Evolutionary conservation across 2,888 invertebrate species (phyloP).

Genomic region (Cephus sareptanus): DNA sequence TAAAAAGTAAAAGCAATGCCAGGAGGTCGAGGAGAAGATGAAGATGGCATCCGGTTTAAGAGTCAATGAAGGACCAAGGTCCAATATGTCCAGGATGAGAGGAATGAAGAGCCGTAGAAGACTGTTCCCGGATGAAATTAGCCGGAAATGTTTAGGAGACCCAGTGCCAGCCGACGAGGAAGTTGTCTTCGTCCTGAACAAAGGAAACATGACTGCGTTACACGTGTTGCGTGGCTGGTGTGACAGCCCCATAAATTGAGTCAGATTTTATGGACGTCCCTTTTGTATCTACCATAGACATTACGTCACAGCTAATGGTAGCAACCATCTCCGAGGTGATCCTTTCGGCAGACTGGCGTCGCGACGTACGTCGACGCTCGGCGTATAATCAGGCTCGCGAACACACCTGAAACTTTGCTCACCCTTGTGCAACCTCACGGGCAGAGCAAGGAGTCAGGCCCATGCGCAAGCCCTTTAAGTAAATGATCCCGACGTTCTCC

Average conservation of each 20-base stretch:
- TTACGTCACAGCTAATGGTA: neutral
- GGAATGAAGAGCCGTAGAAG: constrained; percentile 12
- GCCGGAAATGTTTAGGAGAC: constrained; percentile 18
- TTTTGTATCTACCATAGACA: neutral
- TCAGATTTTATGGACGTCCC: neutral
- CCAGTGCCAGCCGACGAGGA: neutral
- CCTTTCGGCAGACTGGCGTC: neutral
- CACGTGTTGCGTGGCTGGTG: neutral
- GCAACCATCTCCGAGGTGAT: constrained; percentile 9
- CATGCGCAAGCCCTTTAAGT: constrained; percentile 68
- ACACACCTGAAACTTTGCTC: constrained; percentile 93
- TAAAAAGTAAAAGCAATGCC: constrained; percentile 13
- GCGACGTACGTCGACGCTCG: neutral
- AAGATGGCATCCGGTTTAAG: neutral
- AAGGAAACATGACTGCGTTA: neutral
- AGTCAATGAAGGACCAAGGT: neutral
- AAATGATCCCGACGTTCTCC: constrained; percentile 2
- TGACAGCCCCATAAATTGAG: neutral
- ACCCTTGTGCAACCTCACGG: constrained; percentile 75
- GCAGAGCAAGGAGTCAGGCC: constrained; percentile 88
- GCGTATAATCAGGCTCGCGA: constrained; percentile 44
- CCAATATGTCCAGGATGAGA: constrained; percentile 10
- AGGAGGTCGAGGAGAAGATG: constrained; percentile 6
- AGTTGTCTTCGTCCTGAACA: neutral
- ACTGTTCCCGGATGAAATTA: constrained; percentile 18